Evolutionary conservation across 2,113 vertebrate species (phyloP), one percentile per base, ranked within the genome.

Genomic region (Hemiscyllium ocellatum): DNA sequence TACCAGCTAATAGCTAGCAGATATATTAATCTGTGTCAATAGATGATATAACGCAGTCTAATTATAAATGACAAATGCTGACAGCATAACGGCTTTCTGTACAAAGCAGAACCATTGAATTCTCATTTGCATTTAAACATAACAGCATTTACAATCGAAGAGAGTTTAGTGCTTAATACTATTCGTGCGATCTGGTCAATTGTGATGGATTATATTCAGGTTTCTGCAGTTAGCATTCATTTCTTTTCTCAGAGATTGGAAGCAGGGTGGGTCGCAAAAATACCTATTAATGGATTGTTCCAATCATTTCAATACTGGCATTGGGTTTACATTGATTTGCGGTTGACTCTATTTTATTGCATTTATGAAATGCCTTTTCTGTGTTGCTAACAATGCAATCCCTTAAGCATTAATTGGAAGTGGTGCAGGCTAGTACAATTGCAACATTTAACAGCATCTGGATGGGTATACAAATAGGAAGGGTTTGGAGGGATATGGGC

Each of bases 21-120:
- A 22, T 50, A 26, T 70, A 33, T 95, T 52, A 95, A 70, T 26
- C 42, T 95, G 94, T 33, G 94, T 72, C 94, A 95, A 52, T 69
- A 50, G 5, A 72, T 72, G 4, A 95, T 52, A 47, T 72, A 47
- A 47, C 72, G 94, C 94, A 95, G 42, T 72, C 42, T 72, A 95
- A 47, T 95, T 61, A 50, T 37, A 70, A 68, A 70, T 72, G 69
- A 72, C 87, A 61, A 61, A 90, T 61, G 33, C 24, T 26, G 22
- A 24, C 94, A 52, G 37, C 42, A 72, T 72, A 95, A 72, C 17
- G 26, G 52, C 20, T 72, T 3, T 29, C 26, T 47, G 3, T 95
- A 26, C 15, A 52, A 29, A 95, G 26, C 42, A 95, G 69, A 69
- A 17, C n/a, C 42, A 47, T 20, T 72, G 42, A 95, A 94, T 24